phyloP scores from a whole-genome alignment of 2,888 invertebrate genomes.

The Limnephilus lunatus region DNA sequence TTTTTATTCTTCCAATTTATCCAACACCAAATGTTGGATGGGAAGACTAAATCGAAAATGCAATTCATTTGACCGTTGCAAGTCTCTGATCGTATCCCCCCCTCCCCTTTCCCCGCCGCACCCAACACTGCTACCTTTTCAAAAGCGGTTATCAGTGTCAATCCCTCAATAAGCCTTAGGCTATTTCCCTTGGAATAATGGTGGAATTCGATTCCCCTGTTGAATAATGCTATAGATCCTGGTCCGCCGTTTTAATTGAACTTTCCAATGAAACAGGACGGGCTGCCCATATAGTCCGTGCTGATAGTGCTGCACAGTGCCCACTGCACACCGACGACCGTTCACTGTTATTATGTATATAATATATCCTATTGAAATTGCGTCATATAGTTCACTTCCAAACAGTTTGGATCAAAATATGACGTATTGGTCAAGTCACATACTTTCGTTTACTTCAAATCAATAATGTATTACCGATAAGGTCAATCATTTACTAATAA shows the following conservation, averaged over 20 bases:
- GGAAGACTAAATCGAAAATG: background rate
- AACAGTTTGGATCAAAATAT: no score
- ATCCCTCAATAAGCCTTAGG: slow-evolving; percentile 2
- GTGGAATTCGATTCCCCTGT: background rate
- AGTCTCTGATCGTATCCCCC: background rate
- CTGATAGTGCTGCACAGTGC: background rate
- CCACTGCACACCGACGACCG: background rate
- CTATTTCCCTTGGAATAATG: slow-evolving; percentile 2
- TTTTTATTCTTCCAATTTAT: no score
- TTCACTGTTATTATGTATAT: background rate
- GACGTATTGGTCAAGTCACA: background rate
- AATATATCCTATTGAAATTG: background rate
- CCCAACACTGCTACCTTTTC: background rate
- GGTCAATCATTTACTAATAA: no score
- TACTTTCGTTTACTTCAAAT: background rate
- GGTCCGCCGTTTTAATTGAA: background rate
- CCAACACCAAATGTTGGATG: background rate
- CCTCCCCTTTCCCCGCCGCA: background rate
- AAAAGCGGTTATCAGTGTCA: background rate
- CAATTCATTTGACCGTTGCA: background rate
- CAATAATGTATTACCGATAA: background rate
- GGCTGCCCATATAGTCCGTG: background rate
- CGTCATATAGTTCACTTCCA: background rate
- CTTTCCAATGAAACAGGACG: background rate
- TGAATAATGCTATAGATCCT: background rate